Conservation (phyloP, 2,888 invertebrate species). For the Dolomedes plantarius region DNA sequence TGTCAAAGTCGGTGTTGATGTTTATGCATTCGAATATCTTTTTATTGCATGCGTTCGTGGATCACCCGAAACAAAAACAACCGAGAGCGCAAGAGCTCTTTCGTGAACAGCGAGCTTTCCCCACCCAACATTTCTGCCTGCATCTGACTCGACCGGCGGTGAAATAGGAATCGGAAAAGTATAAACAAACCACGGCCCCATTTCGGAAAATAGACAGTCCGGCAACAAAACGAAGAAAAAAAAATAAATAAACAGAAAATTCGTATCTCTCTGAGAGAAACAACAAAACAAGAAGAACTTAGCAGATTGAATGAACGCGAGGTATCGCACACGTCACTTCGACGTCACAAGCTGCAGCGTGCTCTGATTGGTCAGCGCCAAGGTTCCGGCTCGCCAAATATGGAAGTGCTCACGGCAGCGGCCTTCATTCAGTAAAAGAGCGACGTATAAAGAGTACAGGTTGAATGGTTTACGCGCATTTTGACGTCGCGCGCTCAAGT, state of each 20-base stretch:
- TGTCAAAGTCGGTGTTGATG: too few relatives aligned
- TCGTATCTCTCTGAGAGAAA: slow-evolving; percentile 17
- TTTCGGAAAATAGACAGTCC: slow-evolving; percentile 31
- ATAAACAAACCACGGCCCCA: slow-evolving; percentile 55
- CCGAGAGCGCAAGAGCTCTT: not conserved
- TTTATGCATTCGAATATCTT: too few relatives aligned
- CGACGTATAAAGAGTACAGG: slow-evolving; percentile 70
- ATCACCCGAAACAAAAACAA: too few relatives aligned
- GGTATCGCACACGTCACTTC: slow-evolving; percentile 59
- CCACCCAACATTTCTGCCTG: not conserved
- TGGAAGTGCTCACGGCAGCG: slow-evolving; percentile 72
- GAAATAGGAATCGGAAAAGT: slow-evolving; percentile 5
- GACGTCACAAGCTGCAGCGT: slow-evolving; percentile 36
- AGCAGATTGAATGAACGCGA: slow-evolving; percentile 56
- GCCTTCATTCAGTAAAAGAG: slow-evolving; percentile 73
- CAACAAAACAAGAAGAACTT: slow-evolving; percentile 27
- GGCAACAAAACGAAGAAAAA: not conserved
- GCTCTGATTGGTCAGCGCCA: slow-evolving; percentile 69
- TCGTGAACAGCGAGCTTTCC: not conserved
- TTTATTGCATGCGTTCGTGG: too few relatives aligned
- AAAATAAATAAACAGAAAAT: slow-evolving; percentile 17
- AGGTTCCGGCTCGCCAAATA: slow-evolving; percentile 73
- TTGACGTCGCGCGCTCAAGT: slow-evolving; percentile 57
- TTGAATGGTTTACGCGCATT: slow-evolving; percentile 70
- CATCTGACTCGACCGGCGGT: not conserved